Percentiles rank a stretch among this genome's conserved stretches.
Evolutionary conservation across 2,797 vertebrate species (phyloP).

Genomic region (Remorina albescens): DNA sequence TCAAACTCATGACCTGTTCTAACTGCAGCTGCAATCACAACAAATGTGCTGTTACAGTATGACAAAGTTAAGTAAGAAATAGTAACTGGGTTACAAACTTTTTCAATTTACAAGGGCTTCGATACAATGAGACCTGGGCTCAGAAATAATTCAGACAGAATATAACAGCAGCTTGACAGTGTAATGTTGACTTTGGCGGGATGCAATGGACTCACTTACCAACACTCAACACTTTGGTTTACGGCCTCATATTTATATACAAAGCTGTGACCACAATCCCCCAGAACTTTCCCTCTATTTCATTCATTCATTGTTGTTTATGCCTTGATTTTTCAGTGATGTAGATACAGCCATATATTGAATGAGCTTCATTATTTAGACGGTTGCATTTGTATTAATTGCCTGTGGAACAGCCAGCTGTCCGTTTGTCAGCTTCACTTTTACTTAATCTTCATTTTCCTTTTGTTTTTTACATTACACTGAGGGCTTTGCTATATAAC

Average conservation of each 20-base stretch:
- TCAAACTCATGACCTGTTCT: not conserved
- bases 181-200: slow-evolving; percentile 3
- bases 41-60: not conserved
- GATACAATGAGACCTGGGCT: not conserved
- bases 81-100: not conserved
- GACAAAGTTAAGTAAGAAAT: not conserved
- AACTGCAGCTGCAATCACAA: slow-evolving; percentile 6
- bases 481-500: not conserved
- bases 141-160: not conserved
- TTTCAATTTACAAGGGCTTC: not conserved
- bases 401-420: slow-evolving; percentile 1
- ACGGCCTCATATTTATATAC: slow-evolving; percentile 2
- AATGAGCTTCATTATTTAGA: slow-evolving; percentile 1
- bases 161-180: not conserved
- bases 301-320: not conserved
- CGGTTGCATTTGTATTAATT: not conserved
- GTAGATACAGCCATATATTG: not conserved
- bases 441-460: not conserved
- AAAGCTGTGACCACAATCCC: not conserved
- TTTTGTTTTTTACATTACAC: not conserved
- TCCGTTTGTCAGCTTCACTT: slow-evolving; percentile 3
- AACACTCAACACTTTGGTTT: slow-evolving; percentile 17
- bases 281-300: not conserved
- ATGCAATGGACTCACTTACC: not conserved
- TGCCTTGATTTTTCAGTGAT: too few species aligned